These are phyloP conservation scores for Sebastes schlegelii DNA, from an alignment of 2,113 vertebrate genomes.

Conservation along the genomic window DNA sequence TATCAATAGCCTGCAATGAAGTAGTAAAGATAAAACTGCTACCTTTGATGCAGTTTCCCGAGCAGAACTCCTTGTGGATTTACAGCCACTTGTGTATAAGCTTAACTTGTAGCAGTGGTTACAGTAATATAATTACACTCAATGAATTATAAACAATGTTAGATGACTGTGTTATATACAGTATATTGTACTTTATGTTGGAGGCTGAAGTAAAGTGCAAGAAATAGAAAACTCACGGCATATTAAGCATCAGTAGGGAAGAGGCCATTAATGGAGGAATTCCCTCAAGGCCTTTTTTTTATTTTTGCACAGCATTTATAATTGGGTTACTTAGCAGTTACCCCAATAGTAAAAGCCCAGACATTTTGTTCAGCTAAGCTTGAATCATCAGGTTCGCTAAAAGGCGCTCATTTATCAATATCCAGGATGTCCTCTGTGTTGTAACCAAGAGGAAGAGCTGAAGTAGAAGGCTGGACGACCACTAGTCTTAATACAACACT, in stretches of 20 bases:
- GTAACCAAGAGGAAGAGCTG: background rate
- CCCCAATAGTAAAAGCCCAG: constrained; percentile 52
- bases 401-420: constrained; percentile 53
- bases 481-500: constrained; percentile 10
- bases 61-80: constrained; percentile 1
- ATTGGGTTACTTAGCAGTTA: constrained; percentile 69
- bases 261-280: constrained; percentile 62
- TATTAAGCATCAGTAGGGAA: constrained; percentile 54
- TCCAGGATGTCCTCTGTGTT: constrained; percentile 14
- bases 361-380: constrained; percentile 62
- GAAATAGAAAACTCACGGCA: constrained; percentile 38
- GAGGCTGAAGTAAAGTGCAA: constrained; percentile 13
- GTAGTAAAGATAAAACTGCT: background rate
- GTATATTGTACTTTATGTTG: constrained; percentile 16
- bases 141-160: constrained; percentile 42
- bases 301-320: constrained; percentile 48
- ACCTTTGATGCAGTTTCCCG: background rate
- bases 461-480: background rate
- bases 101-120: constrained; percentile 24
- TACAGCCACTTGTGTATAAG: constrained; percentile 6
- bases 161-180: constrained; percentile 19
- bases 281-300: constrained; percentile 45
- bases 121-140: constrained; percentile 33
- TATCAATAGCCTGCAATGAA: constrained; percentile 2
- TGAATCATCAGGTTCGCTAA: constrained; percentile 66